Percentiles rank a stretch among this genome's conserved stretches.
These are phyloP conservation scores for Linepithema humile DNA, from an alignment of 1,140 invertebrate species.

Conservation along the genomic window DNA sequence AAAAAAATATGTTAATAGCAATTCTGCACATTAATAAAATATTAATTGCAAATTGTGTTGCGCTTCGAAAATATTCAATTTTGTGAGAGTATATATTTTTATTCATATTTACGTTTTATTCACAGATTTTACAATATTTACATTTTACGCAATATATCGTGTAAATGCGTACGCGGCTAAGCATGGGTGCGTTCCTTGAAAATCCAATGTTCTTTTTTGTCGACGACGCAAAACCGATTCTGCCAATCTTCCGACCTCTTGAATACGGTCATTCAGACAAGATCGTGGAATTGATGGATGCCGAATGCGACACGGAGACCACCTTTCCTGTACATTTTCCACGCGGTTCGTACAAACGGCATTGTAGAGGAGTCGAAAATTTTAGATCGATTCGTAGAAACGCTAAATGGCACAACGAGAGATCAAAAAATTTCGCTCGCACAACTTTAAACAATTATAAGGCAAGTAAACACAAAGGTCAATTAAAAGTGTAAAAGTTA, in stretches of 20 bases:
- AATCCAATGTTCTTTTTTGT: constrained; percentile 61
- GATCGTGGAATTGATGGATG: constrained; percentile 59
- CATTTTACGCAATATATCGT: no score
- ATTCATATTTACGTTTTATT: no score
- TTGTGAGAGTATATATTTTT: neutral
- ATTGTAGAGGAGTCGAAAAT: constrained; percentile 5
- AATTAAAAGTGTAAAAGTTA: no score
- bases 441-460: neutral
- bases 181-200: constrained; percentile 53
- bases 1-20: neutral
- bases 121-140: no score
- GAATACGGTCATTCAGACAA: neutral
- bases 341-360: constrained; percentile 4
- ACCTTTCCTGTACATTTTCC: neutral
- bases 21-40: neutral
- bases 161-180: no score
- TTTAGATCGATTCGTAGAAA: neutral
- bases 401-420: neutral
- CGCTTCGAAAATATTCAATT: neutral
- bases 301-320: constrained; percentile 57
- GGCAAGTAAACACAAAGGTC: neutral
- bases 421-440: neutral
- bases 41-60: neutral
- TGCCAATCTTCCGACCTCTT: constrained; percentile 20
- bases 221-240: constrained; percentile 48